A percentile compares a stretch with the other conserved stretches of the same genome.
Evolutionary conservation across 2,797 vertebrate genomes (phyloP).

Genomic region (Melanogrammus aeglefinus): DNA sequence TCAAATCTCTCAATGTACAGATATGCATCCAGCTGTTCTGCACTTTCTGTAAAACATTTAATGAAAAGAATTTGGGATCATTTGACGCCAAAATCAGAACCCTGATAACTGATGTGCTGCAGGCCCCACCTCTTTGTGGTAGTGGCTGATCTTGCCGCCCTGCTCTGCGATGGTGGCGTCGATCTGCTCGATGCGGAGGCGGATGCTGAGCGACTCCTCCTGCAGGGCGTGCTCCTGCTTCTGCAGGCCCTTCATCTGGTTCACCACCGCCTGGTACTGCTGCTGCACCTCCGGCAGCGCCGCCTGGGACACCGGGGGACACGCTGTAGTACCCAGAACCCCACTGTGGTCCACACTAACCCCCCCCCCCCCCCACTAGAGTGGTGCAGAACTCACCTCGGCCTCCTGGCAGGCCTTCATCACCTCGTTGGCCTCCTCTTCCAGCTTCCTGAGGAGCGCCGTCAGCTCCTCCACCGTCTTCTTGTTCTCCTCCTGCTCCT

Average conservation of each 20-base stretch:
- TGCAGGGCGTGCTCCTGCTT: slow-evolving; percentile 85
- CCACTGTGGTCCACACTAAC: too few species aligned
- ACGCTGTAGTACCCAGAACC: not conserved
- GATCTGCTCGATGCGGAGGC: slow-evolving; percentile 87
- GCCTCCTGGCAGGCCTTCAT: slow-evolving; percentile 81
- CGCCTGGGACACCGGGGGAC: slow-evolving; percentile 67
- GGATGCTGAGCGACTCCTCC: slow-evolving; percentile 86
- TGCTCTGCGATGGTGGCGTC: slow-evolving; percentile 80
- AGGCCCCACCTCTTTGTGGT: slow-evolving; percentile 76
- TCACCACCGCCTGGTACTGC: slow-evolving; percentile 74
- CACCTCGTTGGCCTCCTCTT: slow-evolving; percentile 83
- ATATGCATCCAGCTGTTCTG: too few species aligned
- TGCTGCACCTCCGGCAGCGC: slow-evolving; percentile 81
- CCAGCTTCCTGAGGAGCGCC: slow-evolving; percentile 78
- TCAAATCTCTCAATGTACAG: too few species aligned
- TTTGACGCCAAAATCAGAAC: too few species aligned
- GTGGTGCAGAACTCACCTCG: slow-evolving; percentile 72
- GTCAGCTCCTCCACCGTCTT: slow-evolving; percentile 74
- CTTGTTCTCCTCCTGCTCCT: slow-evolving; percentile 80
- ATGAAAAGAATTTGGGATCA: too few species aligned
- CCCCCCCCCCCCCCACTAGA: too few species aligned
- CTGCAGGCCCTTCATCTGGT: slow-evolving; percentile 81
- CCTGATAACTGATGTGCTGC: too few species aligned
- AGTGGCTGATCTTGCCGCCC: slow-evolving; percentile 88
- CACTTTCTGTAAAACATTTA: too few species aligned